Evolutionary conservation across 2,113 vertebrate genomes (phyloP).

Genomic region (Psittacara wagleri): DNA sequence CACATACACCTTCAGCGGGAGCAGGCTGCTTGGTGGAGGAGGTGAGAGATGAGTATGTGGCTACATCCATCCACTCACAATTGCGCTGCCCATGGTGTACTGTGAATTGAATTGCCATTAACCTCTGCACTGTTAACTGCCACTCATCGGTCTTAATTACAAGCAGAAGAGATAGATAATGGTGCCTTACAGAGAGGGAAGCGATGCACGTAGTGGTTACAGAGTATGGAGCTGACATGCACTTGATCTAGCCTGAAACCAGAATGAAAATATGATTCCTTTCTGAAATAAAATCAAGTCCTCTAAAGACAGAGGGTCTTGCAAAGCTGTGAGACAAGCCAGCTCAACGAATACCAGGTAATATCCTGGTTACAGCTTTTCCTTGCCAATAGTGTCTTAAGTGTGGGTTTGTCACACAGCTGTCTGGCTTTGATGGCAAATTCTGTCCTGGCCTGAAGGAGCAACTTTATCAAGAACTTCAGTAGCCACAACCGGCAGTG

Average conservation of each 20-base stretch:
- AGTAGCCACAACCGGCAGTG: background rate
- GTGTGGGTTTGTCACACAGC: background rate
- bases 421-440: background rate
- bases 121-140: background rate
- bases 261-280: background rate
- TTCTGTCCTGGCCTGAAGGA: background rate
- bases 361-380: background rate
- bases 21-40: background rate
- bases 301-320: background rate
- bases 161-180: background rate
- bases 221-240: accelerated
- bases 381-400: background rate
- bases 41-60: background rate
- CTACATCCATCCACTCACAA: background rate
- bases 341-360: background rate
- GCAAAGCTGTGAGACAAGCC: background rate
- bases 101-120: background rate
- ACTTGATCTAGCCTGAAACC: background rate
- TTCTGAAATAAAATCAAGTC: background rate
- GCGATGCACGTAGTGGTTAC: accelerated
- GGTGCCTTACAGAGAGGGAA: background rate
- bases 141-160: background rate
- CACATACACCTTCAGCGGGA: background rate
- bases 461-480: background rate
- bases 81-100: accelerated